These are phyloP conservation scores for Dione vanillae DNA, from an alignment of 2,888 invertebrate genomes.

Conservation along the genomic window DNA sequence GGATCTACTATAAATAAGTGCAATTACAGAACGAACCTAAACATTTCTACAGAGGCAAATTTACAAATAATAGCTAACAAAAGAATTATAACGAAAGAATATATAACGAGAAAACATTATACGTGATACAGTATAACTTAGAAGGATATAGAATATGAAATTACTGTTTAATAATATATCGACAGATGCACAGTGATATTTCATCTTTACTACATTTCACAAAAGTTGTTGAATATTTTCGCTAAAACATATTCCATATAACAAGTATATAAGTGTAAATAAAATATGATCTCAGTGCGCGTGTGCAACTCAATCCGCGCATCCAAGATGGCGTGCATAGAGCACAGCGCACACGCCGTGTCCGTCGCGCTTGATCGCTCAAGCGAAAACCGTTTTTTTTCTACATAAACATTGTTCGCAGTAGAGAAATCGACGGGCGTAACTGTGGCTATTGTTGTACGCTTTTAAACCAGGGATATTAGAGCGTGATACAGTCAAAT, in stretches of 20 bases:
- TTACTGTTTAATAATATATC: too few species aligned
- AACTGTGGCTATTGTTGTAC: constrained; percentile 79
- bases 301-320: constrained; percentile 77
- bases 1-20: too few species aligned
- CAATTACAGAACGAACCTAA: too few species aligned
- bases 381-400: constrained; percentile 76
- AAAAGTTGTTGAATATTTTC: neutral
- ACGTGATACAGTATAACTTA: too few species aligned
- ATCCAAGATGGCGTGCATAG: constrained; percentile 72
- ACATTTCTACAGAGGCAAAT: too few species aligned
- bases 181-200: neutral
- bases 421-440: constrained; percentile 82
- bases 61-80: too few species aligned
- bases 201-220: neutral
- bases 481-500: constrained; percentile 80
- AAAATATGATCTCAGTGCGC: constrained; percentile 51
- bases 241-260: neutral
- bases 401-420: constrained; percentile 82
- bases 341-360: constrained; percentile 76
- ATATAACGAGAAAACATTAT: too few species aligned
- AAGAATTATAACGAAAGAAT: too few species aligned
- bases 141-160: too few species aligned
- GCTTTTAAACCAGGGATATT: constrained; percentile 76
- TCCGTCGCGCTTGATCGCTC: constrained; percentile 73
- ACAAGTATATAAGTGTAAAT: constrained; percentile 7